Conservation (phyloP, 1,140 invertebrate species). For the Zaprionus inermis region DNA sequence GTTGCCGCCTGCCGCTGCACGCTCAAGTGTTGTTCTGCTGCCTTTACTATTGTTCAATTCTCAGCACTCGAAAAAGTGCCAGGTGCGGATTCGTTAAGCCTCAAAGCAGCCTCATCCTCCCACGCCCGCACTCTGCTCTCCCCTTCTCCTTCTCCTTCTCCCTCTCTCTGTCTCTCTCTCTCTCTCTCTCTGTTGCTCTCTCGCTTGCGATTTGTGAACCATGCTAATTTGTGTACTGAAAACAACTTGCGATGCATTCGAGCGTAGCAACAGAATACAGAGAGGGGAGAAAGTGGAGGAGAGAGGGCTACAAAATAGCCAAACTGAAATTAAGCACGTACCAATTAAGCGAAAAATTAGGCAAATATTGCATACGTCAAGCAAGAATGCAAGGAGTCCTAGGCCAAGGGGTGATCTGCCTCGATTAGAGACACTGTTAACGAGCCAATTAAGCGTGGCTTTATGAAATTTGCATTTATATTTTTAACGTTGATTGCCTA, state of each 20-base stretch:
- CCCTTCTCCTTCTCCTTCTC: not conserved
- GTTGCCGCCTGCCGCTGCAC: slow-evolving; percentile 12
- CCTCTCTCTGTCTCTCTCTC: not conserved
- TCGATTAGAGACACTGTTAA: slow-evolving; percentile 37
- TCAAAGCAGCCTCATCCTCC: not conserved
- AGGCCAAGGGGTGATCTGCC: not conserved
- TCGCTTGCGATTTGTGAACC: slow-evolving; percentile 34
- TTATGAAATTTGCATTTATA: slow-evolving; percentile 45
- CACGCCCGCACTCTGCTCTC: not conserved
- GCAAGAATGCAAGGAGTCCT: not conserved
- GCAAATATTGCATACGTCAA: slow-evolving; percentile 1
- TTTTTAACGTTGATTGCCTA: slow-evolving; percentile 52
- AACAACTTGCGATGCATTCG: slow-evolving; percentile 44
- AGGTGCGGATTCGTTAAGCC: slow-evolving; percentile 52
- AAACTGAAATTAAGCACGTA: slow-evolving; percentile 18
- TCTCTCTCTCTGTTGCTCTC: not conserved
- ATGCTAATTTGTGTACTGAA: slow-evolving; percentile 48
- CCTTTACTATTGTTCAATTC: slow-evolving; percentile 1
- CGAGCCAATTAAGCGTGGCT: slow-evolving; percentile 32
- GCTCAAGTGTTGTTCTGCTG: slow-evolving; percentile 3
- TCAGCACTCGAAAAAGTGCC: slow-evolving; percentile 18
- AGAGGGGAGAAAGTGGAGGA: not conserved
- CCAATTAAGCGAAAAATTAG: slow-evolving; percentile 7
- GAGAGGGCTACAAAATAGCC: slow-evolving; percentile 1
- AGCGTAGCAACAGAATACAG: slow-evolving; percentile 25